These are phyloP conservation scores for Pyrocephalus nanus DNA, from an alignment of 2,797 vertebrate genomes.

Conservation along the genomic window DNA sequence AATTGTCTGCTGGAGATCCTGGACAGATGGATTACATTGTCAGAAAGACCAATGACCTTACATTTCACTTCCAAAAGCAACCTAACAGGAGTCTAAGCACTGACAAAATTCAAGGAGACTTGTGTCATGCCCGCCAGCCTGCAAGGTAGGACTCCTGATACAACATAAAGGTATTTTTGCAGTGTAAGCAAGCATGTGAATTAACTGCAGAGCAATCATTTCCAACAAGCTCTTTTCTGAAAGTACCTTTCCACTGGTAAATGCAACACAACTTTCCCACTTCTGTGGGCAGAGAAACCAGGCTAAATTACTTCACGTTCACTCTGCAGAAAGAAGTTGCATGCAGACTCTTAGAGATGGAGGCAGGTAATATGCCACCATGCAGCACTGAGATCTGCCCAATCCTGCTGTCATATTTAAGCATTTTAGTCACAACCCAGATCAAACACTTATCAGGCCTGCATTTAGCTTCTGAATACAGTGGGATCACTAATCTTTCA, in stretches of 20 bases:
- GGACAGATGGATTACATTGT: conserved; percentile 1
- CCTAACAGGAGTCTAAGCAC: neutral
- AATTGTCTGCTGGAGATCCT: neutral
- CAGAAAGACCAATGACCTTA: neutral
- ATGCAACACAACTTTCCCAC: neutral
- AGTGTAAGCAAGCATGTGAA: neutral
- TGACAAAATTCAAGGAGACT: neutral
- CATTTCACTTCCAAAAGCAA: neutral
- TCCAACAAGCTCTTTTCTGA: neutral
- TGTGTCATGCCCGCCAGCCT: fast-evolving
- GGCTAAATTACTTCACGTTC: neutral
- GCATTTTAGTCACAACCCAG: neutral
- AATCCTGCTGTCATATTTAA: neutral
- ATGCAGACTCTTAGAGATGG: neutral
- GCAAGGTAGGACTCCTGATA: neutral
- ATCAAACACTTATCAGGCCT: neutral
- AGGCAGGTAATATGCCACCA: neutral
- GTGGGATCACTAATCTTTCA: neutral
- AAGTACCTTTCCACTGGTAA: neutral
- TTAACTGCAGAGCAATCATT: neutral
- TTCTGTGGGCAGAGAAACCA: neutral
- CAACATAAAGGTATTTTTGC: neutral
- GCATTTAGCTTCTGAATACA: neutral
- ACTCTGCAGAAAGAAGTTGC: neutral
- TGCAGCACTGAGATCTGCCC: neutral